These are phyloP conservation scores for Geothlypis trichas DNA, from an alignment of 2,113 vertebrate genomes.

Conservation along the genomic window DNA sequence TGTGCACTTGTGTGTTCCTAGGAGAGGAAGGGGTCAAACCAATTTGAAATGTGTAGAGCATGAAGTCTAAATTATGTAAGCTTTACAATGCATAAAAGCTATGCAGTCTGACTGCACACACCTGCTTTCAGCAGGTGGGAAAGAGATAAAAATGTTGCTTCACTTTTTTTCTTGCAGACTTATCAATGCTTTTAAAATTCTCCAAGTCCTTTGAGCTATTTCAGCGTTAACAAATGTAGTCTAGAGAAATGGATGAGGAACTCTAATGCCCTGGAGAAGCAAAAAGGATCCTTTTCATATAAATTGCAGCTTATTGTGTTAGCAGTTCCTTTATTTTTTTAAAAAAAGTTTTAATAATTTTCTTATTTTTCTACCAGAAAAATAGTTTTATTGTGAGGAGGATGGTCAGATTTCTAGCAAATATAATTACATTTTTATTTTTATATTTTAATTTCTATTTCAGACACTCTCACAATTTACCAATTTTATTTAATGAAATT, in stretches of 20 bases:
- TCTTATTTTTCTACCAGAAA: conserved; percentile 18
- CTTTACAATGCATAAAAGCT: conserved; percentile 24
- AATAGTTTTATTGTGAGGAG: neutral
- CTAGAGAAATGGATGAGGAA: neutral
- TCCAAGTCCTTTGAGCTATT: conserved; percentile 17
- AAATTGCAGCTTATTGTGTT: conserved; percentile 50
- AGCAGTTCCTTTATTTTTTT: conserved; percentile 18
- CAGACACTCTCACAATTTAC: neutral
- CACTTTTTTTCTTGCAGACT: neutral
- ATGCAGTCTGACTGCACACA: neutral
- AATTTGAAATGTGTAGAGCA: conserved; percentile 43
- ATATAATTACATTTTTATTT: neutral
- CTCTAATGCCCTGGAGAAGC: conserved; percentile 10
- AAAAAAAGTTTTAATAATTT: conserved; percentile 24
- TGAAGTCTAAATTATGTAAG: conserved; percentile 22
- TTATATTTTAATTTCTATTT: too few relatives aligned
- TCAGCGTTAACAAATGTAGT: conserved; percentile 29
- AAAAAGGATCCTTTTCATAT: conserved; percentile 38
- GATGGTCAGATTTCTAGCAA: neutral
- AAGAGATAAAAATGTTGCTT: conserved; percentile 51
- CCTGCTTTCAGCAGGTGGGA: conserved; percentile 38
- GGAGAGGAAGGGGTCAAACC: conserved; percentile 1
- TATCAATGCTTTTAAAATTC: conserved; percentile 32
- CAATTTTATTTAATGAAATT: neutral
- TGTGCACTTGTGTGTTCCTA: neutral